Conservation (phyloP, 2,888 invertebrate species). For the Oscheius sp. region DNA sequence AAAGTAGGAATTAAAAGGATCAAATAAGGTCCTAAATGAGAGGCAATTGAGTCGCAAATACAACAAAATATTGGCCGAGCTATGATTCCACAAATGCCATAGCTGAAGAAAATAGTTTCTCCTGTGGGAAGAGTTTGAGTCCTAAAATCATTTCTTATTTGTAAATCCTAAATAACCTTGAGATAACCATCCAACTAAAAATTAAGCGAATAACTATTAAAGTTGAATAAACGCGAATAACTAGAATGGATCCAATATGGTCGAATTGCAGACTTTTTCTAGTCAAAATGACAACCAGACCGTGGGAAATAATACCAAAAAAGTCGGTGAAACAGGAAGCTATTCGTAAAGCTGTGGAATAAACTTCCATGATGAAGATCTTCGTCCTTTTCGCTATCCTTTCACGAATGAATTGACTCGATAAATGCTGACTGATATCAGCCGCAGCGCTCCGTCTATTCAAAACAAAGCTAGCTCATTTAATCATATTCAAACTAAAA, state of each 20-base stretch:
- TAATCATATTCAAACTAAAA: too few species aligned
- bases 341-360: neutral
- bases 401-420: too few species aligned
- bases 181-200: neutral
- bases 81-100: neutral
- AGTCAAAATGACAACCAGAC: neutral
- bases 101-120: neutral
- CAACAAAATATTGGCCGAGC: neutral
- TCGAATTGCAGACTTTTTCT: neutral
- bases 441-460: too few species aligned
- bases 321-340: neutral
- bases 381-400: too few species aligned
- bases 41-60: neutral
- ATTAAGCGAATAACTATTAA: neutral
- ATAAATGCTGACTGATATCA: too few species aligned
- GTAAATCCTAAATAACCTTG: neutral
- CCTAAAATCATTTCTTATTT: neutral
- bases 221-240: neutral
- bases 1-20: neutral
- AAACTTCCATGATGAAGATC: neutral
- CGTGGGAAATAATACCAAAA: neutral
- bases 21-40: neutral
- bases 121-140: neutral
- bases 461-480: too few species aligned
- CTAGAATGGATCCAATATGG: neutral